Evolutionary conservation across 2,113 vertebrate species (phyloP).

Genomic region (Vulpes vulpes): DNA sequence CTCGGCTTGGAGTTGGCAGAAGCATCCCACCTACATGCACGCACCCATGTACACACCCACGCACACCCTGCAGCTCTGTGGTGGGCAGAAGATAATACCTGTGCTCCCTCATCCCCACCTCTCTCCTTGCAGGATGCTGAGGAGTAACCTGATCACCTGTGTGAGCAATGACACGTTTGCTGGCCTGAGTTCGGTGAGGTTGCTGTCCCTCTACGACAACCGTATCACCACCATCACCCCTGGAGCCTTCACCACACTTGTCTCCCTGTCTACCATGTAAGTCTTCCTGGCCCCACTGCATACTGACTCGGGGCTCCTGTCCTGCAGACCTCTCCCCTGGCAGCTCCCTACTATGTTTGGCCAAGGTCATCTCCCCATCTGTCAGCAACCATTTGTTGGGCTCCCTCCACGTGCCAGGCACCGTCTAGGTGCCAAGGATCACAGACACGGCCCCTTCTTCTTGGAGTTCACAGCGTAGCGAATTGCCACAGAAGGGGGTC

Average conservation of each 20-base stretch:
- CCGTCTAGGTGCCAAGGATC: neutral
- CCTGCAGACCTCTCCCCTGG: neutral
- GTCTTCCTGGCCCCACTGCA: slow-evolving; percentile 63
- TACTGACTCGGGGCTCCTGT: neutral
- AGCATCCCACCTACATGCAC: accelerated
- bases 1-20: neutral
- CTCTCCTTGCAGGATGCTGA: slow-evolving; percentile 92
- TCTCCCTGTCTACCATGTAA: slow-evolving; percentile 99
- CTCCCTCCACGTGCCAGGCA: neutral
- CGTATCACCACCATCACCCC: slow-evolving; percentile 96
- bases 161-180: slow-evolving; percentile 97
- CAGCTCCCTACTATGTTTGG: neutral
- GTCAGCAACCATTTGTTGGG: neutral
- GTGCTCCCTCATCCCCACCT: no score
- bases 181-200: slow-evolving; percentile 96
- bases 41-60: accelerated
- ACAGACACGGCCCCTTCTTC: neutral
- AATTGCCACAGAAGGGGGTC: neutral
- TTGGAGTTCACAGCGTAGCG: neutral
- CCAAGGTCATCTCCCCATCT: neutral
- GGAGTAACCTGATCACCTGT: slow-evolving; percentile 97
- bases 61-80: neutral
- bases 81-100: neutral
- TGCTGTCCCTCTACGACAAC: slow-evolving; percentile 98
- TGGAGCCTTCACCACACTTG: slow-evolving; percentile 96